A percentile compares a stretch with the other conserved stretches of the same genome.
These are phyloP conservation scores for Drosophila formosana DNA, from an alignment of 2,888 invertebrate species.

Conservation along the genomic window DNA sequence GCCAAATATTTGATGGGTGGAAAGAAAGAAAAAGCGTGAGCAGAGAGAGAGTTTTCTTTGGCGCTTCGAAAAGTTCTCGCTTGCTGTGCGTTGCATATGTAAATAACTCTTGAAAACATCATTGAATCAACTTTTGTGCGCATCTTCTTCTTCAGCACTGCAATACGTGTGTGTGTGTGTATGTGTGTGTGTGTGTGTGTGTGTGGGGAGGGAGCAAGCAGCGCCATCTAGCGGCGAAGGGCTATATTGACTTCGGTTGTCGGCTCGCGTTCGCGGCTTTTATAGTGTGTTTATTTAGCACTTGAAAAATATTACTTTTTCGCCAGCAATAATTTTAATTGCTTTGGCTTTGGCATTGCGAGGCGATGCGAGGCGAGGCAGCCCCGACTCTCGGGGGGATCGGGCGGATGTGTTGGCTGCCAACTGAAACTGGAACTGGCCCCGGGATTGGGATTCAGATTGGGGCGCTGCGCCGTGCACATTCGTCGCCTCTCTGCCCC, in stretches of 20 bases:
- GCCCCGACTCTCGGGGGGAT: slow-evolving; percentile 21
- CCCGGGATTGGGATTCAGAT: slow-evolving; percentile 36
- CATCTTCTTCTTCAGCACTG: slow-evolving; percentile 26
- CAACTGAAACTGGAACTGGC: slow-evolving; percentile 34
- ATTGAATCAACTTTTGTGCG: slow-evolving; percentile 67
- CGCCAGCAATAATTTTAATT: slow-evolving; percentile 82
- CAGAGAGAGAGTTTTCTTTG: slow-evolving; percentile 45
- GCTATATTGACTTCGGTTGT: slow-evolving; percentile 55
- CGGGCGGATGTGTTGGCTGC: slow-evolving; percentile 5
- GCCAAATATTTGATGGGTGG: slow-evolving; percentile 55
- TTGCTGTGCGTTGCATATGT: slow-evolving; percentile 68
- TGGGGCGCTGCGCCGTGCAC: slow-evolving; percentile 27
- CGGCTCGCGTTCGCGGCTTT: slow-evolving; percentile 62
- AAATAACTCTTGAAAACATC: slow-evolving; percentile 74
- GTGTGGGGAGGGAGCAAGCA: slow-evolving; percentile 17
- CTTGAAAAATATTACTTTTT: slow-evolving; percentile 83
- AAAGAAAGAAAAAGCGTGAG: slow-evolving; percentile 10
- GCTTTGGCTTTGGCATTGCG: slow-evolving; percentile 66
- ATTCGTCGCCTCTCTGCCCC: not conserved
- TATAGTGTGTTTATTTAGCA: slow-evolving; percentile 82
- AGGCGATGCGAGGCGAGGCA: slow-evolving; percentile 21
- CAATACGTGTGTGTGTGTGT: slow-evolving; percentile 1
- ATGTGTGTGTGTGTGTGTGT: slow-evolving; percentile 13
- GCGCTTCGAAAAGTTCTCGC: slow-evolving; percentile 25
- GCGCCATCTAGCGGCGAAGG: slow-evolving; percentile 40